phyloP scores from a whole-genome alignment of 37 sponge, comb jelly and placozoan species.

The Dysidea cf. avara region DNA sequence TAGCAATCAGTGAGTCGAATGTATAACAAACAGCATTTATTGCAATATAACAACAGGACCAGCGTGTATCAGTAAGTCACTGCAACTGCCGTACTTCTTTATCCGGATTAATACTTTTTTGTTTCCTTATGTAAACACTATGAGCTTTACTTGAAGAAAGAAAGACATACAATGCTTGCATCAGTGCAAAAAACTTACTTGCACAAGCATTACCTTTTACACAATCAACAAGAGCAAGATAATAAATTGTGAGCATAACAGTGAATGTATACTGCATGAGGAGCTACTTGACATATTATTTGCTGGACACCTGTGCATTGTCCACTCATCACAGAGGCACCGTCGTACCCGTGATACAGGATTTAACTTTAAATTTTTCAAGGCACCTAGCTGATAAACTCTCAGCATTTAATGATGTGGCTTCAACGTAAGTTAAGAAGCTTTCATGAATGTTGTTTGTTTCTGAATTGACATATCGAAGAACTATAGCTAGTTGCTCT shows the following conservation, averaged over 20 bases:
- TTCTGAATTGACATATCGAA: constrained; percentile 30
- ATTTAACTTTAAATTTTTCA: constrained; percentile 21
- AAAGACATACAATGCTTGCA: constrained; percentile 44
- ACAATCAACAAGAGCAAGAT: constrained; percentile 52
- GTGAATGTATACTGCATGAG: constrained; percentile 39
- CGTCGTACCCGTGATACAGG: constrained; percentile 41
- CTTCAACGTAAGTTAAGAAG: constrained; percentile 41
- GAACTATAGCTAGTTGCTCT: constrained; percentile 27
- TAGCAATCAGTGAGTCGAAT: constrained; percentile 59
- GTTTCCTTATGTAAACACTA: constrained; percentile 17
- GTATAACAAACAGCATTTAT: constrained; percentile 33
- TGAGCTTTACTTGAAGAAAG: constrained; percentile 41
- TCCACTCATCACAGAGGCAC: constrained; percentile 65
- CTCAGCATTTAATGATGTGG: constrained; percentile 14
- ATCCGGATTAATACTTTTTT: constrained; percentile 37
- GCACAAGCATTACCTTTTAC: constrained; percentile 23
- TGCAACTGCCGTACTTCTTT: constrained; percentile 33
- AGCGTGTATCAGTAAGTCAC: constrained; percentile 33
- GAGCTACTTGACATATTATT: constrained; percentile 36
- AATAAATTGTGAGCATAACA: constrained; percentile 65
- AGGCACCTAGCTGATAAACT: constrained; percentile 35
- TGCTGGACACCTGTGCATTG: constrained; percentile 35
- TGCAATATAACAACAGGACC: constrained; percentile 31
- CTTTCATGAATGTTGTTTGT: constrained; percentile 21
- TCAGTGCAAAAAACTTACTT: constrained; percentile 36